Evolutionary conservation across 1,140 invertebrate species (phyloP).

Genomic region (Sitophilus oryzae): DNA sequence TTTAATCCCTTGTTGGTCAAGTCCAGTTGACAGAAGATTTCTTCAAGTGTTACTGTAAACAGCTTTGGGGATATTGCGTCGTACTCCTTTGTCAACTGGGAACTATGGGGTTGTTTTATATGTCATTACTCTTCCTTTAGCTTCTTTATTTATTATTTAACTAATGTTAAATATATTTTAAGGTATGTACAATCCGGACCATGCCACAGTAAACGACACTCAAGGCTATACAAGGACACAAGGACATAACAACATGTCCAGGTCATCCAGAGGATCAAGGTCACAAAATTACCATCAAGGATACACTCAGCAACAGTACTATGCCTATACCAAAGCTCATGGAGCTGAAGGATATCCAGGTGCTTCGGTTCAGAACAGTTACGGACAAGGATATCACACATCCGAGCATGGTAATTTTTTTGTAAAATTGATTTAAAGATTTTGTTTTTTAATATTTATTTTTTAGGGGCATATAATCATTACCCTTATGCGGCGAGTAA

Average conservation of each 20-base stretch:
- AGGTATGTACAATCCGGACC: conserved; percentile 49
- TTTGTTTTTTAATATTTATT: not conserved
- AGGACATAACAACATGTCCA: conserved; percentile 25
- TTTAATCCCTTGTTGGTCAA: no score
- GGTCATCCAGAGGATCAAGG: conserved; percentile 23
- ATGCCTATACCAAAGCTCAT: conserved; percentile 43
- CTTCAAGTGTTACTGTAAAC: no score
- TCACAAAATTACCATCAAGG: conserved; percentile 42
- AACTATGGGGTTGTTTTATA: no score
- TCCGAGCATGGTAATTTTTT: conserved; percentile 13
- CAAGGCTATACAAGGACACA: conserved; percentile 47
- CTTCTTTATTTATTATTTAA: not conserved
- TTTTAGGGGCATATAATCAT: conserved; percentile 34
- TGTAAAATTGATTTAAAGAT: no score
- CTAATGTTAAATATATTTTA: conserved; percentile 30
- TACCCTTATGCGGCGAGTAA: conserved; percentile 32
- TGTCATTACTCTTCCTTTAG: no score
- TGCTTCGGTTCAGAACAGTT: conserved; percentile 41
- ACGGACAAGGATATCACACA: conserved; percentile 35
- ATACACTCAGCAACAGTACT: conserved; percentile 43
- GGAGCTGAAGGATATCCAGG: conserved; percentile 44
- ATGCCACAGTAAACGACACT: conserved; percentile 33
- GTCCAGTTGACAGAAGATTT: no score
- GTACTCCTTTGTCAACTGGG: no score
- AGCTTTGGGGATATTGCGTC: no score